These are phyloP conservation scores for Gila robusta DNA, from an alignment of 2,797 vertebrate genomes.

Conservation along the genomic window DNA sequence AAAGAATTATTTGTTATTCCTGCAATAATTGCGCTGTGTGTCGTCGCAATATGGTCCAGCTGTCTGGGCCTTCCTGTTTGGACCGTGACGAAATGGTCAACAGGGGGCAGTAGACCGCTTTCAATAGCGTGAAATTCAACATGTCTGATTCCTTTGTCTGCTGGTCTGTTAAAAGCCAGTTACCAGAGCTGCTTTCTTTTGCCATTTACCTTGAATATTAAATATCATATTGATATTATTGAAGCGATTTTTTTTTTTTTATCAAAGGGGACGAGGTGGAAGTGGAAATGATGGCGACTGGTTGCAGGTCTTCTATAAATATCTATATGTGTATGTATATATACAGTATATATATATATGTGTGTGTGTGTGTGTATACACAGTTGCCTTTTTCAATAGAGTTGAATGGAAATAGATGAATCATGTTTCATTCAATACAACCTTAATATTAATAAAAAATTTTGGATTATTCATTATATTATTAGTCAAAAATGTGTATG, in stretches of 20 bases:
- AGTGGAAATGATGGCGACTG: background rate
- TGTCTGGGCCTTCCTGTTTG: conserved; percentile 57
- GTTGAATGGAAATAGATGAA: background rate
- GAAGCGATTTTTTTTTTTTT: conserved; percentile 13
- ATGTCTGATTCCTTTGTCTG: conserved; percentile 71
- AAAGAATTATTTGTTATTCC: conserved; percentile 63
- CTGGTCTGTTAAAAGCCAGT: conserved; percentile 63
- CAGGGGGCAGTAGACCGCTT: conserved; percentile 74
- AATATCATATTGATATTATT: conserved; percentile 42
- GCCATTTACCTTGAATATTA: conserved; percentile 63
- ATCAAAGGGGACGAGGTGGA: conserved; percentile 15
- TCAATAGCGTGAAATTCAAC: conserved; percentile 60
- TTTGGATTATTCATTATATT: background rate
- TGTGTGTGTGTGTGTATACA: background rate
- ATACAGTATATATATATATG: too few species aligned
- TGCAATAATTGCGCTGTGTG: conserved; percentile 58
- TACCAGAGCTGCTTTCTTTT: conserved; percentile 64
- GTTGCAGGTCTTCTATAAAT: background rate
- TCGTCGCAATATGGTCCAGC: conserved; percentile 55
- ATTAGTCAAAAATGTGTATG: background rate
- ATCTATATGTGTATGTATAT: too few species aligned
- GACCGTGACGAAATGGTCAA: conserved; percentile 59
- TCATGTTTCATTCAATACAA: background rate
- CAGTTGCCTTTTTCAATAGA: background rate
- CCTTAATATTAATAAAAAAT: background rate